Conservation (phyloP, 1,140 invertebrate genomes). For the Heliconius nattereri region DNA sequence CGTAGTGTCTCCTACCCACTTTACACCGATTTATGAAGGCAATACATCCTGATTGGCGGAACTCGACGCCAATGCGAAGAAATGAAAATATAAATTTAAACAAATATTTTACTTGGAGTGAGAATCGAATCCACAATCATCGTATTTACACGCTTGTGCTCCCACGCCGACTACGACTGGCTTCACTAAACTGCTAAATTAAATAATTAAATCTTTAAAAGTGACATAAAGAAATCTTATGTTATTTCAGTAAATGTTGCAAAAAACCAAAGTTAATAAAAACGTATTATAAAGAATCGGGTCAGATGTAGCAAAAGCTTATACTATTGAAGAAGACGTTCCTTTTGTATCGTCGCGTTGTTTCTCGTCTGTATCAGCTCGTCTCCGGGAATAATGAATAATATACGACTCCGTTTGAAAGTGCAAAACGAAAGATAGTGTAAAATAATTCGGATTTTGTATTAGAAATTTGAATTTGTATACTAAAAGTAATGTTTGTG, state of each 20-base stretch:
- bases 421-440: neutral
- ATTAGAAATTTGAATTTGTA: neutral
- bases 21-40: too few species aligned
- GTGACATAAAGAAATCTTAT: neutral
- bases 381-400: slow-evolving; percentile 17
- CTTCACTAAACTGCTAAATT: too few species aligned
- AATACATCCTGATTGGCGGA: too few species aligned
- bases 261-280: slow-evolving; percentile 15
- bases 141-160: too few species aligned
- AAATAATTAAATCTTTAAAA: neutral
- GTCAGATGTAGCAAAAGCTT: slow-evolving; percentile 20
- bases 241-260: neutral
- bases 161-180: too few species aligned
- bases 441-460: neutral
- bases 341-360: slow-evolving; percentile 23
- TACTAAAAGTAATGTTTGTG: neutral
- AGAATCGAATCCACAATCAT: too few species aligned
- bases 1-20: too few species aligned
- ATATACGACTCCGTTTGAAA: neutral
- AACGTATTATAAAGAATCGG: slow-evolving; percentile 15
- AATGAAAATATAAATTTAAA: too few species aligned
- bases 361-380: slow-evolving; percentile 18
- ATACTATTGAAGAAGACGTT: slow-evolving; percentile 21
- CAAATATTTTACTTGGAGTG: too few species aligned
- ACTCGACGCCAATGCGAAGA: too few species aligned